Conservation (phyloP, 1,140 invertebrate genomes). For the Oedothorax gibbosus region DNA sequence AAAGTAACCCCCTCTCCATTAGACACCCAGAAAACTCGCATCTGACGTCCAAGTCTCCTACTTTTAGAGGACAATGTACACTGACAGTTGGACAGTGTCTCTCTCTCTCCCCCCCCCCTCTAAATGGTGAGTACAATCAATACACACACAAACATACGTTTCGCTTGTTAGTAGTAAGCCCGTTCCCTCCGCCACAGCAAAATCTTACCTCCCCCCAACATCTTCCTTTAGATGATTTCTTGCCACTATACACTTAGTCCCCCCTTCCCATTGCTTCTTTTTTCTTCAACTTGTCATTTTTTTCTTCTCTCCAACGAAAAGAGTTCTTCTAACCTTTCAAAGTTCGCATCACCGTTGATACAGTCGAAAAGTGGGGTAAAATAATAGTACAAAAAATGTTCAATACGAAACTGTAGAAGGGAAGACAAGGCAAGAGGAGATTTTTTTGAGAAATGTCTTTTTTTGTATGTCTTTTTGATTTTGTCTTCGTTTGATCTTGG, state of each 20-base stretch:
- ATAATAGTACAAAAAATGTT: conserved; percentile 23
- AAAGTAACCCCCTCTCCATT: not conserved
- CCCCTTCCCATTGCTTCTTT: not conserved
- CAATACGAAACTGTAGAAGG: conserved; percentile 39
- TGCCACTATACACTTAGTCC: conserved; percentile 45
- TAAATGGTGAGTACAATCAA: conserved; percentile 58
- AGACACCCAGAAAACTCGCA: conserved; percentile 2
- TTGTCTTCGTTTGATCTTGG: too few relatives aligned
- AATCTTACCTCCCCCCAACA: not conserved
- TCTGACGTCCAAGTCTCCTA: conserved; percentile 39
- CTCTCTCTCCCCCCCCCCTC: conserved; percentile 2
- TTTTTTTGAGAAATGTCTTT: conserved; percentile 32
- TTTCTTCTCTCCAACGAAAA: conserved; percentile 9
- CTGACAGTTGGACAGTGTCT: conserved; percentile 54
- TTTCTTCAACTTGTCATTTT: conserved; percentile 3
- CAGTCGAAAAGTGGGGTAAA: conserved; percentile 19
- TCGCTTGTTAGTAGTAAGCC: conserved; percentile 50
- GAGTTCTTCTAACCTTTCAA: conserved; percentile 59
- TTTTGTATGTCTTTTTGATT: conserved; percentile 1
- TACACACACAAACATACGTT: conserved; percentile 54
- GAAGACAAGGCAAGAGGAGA: conserved; percentile 11
- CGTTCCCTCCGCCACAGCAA: not conserved
- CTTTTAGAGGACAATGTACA: conserved; percentile 42
- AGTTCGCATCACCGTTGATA: conserved; percentile 57
- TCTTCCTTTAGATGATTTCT: conserved; percentile 38